Base-by-base conservation (phyloP, 2,113 vertebrate species). In the Trogon melanurus region DNA sequence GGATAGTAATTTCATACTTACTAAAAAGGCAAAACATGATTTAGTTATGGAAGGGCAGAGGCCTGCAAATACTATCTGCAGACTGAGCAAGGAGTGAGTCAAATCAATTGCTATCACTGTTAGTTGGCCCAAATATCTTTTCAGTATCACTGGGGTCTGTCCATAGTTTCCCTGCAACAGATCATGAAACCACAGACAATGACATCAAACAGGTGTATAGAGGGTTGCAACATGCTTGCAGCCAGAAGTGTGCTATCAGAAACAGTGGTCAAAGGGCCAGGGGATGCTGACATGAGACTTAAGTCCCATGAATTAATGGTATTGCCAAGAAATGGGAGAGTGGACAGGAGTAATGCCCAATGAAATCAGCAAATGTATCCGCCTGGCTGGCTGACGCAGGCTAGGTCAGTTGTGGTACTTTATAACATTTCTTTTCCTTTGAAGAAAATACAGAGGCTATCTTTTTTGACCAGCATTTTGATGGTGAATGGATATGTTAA, bases 191-290 rank as follows among this genome's bases (percentile, higher is more conserved):
- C 21, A 18, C 9, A 67, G 32, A 11, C 11, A 54, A 7, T 12
- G 5, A n/a, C 22, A 66, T 9, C 0, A 2, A 83, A 30, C 14
- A n/a, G 57, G 19, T 50, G 19, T 16, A 60, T 2, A 26, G 30
- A 11, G 4, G 5, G 20, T 76, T 65, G 50, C 4, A 44, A 60
- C 60, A 19, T 2, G 0, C 12, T 58, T 23, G 16, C 32, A 69
- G 19, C 3, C 58, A 57, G 22, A 56, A 80, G 15, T 22, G 11
- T 3, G 7, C 56, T 85, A 13, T 27, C 75, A 11, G 41, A 64
- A 88, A 53, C 20, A 29, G 6, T 26, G 36, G 5, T 34, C 26
- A 5, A 15, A 53, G 7, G 45, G 11, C 27, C 48, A 75, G 34
- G 13, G 72, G n/a, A n/a, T 66, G 23, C 23, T 47, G 36, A 51